These are phyloP conservation scores for Thalassoma bifasciatum DNA, from an alignment of 2,113 vertebrate species.

Conservation along the genomic window DNA sequence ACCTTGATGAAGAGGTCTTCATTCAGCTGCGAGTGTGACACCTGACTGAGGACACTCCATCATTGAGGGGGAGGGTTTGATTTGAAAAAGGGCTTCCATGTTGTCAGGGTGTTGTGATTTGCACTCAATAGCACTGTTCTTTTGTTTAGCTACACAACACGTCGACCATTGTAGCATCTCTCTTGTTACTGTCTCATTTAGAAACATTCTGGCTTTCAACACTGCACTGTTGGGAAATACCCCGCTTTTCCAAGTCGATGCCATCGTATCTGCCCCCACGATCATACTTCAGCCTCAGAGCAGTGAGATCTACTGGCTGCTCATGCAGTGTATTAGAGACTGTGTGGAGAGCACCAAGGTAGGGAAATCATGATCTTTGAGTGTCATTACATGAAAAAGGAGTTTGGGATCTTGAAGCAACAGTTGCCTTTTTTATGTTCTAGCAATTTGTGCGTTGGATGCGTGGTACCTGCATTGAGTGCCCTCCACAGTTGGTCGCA, in stretches of 20 bases:
- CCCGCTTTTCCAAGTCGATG: constrained; percentile 89
- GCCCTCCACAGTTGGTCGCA: constrained; percentile 86
- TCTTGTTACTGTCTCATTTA: constrained; percentile 63
- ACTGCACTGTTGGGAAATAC: constrained; percentile 77
- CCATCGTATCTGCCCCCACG: constrained; percentile 85
- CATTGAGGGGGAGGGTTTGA: no score
- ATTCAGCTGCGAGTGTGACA: no score
- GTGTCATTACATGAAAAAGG: background rate
- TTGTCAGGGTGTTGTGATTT: constrained; percentile 5
- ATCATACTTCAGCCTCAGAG: constrained; percentile 87
- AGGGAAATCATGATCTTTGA: constrained; percentile 8
- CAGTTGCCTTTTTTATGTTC: background rate
- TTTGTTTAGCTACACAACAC: background rate
- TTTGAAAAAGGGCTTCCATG: no score
- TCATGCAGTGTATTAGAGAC: constrained; percentile 83
- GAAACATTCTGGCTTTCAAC: constrained; percentile 90
- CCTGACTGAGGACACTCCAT: no score
- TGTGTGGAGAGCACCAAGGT: constrained; percentile 92
- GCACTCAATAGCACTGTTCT: background rate
- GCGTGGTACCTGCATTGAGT: constrained; percentile 90
- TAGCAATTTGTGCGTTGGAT: constrained; percentile 95
- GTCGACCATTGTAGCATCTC: background rate
- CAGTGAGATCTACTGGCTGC: constrained; percentile 86
- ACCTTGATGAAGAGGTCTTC: no score
- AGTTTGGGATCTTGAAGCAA: background rate